Conservation (phyloP, 2,888 invertebrate species). For the Ethmia dodecea region DNA sequence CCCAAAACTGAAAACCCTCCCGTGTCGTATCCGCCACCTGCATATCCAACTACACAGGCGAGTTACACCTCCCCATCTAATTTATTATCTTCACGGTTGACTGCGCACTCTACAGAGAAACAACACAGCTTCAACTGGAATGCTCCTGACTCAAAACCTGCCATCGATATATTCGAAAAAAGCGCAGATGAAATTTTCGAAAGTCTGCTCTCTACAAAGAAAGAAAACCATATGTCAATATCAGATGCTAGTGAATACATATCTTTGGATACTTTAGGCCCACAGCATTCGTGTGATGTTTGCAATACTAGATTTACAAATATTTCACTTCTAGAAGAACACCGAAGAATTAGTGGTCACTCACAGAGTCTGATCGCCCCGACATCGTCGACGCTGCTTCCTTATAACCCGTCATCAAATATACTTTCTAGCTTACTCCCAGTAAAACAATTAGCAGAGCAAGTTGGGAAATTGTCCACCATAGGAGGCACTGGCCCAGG, state of each 20-base stretch:
- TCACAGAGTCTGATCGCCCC: conserved; percentile 57
- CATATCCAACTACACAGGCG: conserved; percentile 37
- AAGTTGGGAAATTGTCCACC: conserved; percentile 62
- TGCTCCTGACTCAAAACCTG: conserved; percentile 63
- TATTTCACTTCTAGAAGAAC: conserved; percentile 71
- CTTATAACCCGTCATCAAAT: conserved; percentile 50
- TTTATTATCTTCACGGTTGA: conserved; percentile 32
- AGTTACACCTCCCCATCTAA: conserved; percentile 30
- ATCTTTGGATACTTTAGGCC: conserved; percentile 79
- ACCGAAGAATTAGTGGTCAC: conserved; percentile 74
- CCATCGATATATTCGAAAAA: conserved; percentile 60
- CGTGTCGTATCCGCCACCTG: conserved; percentile 36
- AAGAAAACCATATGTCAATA: conserved; percentile 52
- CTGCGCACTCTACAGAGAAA: conserved; percentile 47
- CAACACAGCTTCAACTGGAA: conserved; percentile 72
- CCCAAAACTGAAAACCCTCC: conserved; percentile 52
- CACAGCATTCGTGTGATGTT: conserved; percentile 77
- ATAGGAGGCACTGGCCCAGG: conserved; percentile 44
- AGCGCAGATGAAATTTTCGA: conserved; percentile 70
- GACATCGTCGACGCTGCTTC: conserved; percentile 46
- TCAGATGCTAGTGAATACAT: conserved; percentile 79
- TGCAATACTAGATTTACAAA: conserved; percentile 80
- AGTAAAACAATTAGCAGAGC: conserved; percentile 66
- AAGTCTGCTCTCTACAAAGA: conserved; percentile 58
- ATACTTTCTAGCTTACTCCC: conserved; percentile 61